Evolutionary conservation across 2,797 vertebrate genomes (phyloP), one percentile per base, ranked within the genome.

Genomic region (Lithobates sylvaticus): DNA sequence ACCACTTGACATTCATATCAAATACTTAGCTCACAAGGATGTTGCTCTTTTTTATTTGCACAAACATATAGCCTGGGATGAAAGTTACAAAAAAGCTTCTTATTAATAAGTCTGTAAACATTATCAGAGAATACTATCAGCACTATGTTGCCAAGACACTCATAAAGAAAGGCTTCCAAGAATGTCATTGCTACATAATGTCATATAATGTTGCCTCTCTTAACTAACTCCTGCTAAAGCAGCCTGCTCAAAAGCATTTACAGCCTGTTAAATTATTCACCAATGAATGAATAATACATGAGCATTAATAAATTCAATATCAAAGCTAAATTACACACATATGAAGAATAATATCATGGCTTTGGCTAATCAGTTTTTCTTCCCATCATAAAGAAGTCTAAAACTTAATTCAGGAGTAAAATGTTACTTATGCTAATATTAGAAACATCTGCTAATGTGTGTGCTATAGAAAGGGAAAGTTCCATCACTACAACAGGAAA

Each of bases 231-330:
- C 73, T 77, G 39, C 76, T 79, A 79, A 74, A 68, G 47, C 71
- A 81, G 79, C 27, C 72, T 76, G 29, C 72, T 86, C 61, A 69
- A 50, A 75, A 36, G 39, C 44, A 85, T 85, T 68, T 79, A 27
- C 21, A 79, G 70, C 5, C 58, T 75, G 27, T 58, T 86, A 68
- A 86, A 86, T 86, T 86, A 81, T 86, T 86, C 42, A 86, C 75
- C 16, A 13, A 39, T 29, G 27, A 69, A 81, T 86, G 39, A 69
- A 86, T 86, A 76, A 81, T 81, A 32, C 81, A 86, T 81, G 71
- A 85, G 76, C 26, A 71, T 75, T 85, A 86, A 86, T 86, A 81
- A 81, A 86, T 86, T 75, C 58, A 81, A 86, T 80, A 68, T 74
- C 74, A 80, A 54, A 74, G 69, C 68, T 73, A 73, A 85, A 74